Conservation (phyloP, 2,888 invertebrate genomes). For the Hofmannophila pseudospretella region DNA sequence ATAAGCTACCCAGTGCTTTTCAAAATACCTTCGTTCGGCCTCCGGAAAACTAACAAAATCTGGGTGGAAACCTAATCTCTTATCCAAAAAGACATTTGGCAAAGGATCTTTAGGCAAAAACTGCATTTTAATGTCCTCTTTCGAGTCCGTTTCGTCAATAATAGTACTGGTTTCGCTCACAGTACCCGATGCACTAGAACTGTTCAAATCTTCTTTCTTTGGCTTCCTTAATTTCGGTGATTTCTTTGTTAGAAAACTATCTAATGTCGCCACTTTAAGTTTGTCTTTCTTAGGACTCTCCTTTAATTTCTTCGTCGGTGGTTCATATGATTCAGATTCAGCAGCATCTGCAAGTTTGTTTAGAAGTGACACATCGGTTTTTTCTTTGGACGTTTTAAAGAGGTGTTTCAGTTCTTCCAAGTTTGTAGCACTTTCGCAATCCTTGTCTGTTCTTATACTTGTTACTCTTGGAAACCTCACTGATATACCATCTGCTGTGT, state of each 20-base stretch:
- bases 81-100: constrained; percentile 51
- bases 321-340: constrained; percentile 30
- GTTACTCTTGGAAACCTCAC: constrained; percentile 95
- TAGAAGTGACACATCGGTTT: constrained; percentile 76
- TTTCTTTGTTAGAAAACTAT: constrained; percentile 18
- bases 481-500: constrained; percentile 96
- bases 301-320: constrained; percentile 45
- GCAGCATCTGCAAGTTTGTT: constrained; percentile 62
- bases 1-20: constrained; percentile 82
- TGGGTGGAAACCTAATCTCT: constrained; percentile 63
- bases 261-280: constrained; percentile 16
- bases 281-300: constrained; percentile 29
- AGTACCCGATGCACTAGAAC: constrained; percentile 7
- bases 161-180: constrained; percentile 11
- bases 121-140: constrained; percentile 18
- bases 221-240: constrained; percentile 7
- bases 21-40: constrained; percentile 49
- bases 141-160: constrained; percentile 11
- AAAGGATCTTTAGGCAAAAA: constrained; percentile 48
- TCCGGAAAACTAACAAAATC: constrained; percentile 62
- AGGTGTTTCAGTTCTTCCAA: constrained; percentile 84
- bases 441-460: constrained; percentile 89
- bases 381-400: constrained; percentile 83
- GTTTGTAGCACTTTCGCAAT: constrained; percentile 89
- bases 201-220: constrained; percentile 4